Conservation (phyloP, 1,140 invertebrate species). For the Micrasema minimum region DNA sequence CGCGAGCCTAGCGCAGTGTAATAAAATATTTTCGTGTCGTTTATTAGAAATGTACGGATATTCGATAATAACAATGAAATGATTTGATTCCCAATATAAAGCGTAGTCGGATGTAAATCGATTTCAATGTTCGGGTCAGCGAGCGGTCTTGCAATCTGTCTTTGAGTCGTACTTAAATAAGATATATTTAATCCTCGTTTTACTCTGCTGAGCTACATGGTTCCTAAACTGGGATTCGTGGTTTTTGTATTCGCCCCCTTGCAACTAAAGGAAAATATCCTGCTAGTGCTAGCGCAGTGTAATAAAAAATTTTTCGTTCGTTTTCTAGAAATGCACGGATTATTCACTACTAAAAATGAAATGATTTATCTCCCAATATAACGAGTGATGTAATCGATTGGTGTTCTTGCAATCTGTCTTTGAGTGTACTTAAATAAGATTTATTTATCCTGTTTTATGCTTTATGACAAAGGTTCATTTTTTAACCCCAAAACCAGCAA, state of each 20-base stretch:
- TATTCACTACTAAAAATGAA: background rate
- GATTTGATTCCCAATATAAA: conserved; percentile 10
- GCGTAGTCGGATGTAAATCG: conserved; percentile 19
- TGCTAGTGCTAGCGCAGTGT: too few species aligned
- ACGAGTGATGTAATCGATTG: conserved; percentile 7
- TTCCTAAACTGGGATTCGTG: too few species aligned
- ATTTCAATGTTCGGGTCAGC: conserved; percentile 14
- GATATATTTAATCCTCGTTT: conserved; percentile 27
- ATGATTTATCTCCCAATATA: conserved; percentile 17
- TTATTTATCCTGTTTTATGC: conserved; percentile 12
- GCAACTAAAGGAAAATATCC: too few species aligned
- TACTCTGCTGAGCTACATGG: too few species aligned
- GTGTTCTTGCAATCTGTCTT: conserved; percentile 25
- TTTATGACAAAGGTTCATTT: too few species aligned
- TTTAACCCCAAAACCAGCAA: too few species aligned
- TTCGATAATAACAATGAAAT: background rate
- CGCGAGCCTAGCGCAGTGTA: too few species aligned
- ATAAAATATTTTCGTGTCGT: too few species aligned
- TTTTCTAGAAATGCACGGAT: too few species aligned
- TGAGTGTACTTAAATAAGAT: conserved; percentile 25
- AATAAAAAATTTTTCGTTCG: too few species aligned
- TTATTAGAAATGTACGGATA: too few species aligned
- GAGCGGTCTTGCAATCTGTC: conserved; percentile 29
- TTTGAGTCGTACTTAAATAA: conserved; percentile 21
- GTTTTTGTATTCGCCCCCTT: too few species aligned